Evolutionary conservation across 2,797 vertebrate genomes (phyloP).

Genomic region (Pangasius larnaudii): DNA sequence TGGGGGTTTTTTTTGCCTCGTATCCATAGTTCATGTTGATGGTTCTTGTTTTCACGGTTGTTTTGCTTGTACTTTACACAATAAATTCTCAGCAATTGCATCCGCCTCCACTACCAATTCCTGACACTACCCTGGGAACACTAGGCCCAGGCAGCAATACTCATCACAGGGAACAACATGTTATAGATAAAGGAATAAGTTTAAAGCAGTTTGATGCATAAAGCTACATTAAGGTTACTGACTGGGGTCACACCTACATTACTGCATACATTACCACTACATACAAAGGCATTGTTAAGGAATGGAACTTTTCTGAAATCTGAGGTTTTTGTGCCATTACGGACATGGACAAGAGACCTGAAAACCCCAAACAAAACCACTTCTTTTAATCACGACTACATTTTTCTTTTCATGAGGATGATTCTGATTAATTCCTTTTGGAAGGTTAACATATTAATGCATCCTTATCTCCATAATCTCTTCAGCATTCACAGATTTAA

Average conservation of each 20-base stretch:
- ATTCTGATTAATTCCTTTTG: conserved; percentile 73
- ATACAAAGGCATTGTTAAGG: background rate
- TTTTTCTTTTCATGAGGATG: conserved; percentile 62
- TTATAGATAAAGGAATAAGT: background rate
- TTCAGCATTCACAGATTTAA: conserved; percentile 75
- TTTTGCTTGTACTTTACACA: background rate
- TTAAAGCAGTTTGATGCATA: background rate
- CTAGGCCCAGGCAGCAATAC: background rate
- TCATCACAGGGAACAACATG: background rate
- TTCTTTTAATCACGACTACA: conserved; percentile 69
- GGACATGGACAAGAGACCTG: background rate
- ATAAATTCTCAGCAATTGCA: background rate
- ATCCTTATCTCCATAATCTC: conserved; percentile 73
- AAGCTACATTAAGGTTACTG: background rate
- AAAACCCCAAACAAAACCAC: conserved; percentile 58
- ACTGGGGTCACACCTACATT: background rate
- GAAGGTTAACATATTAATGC: conserved; percentile 73
- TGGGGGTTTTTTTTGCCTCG: background rate
- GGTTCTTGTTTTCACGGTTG: background rate
- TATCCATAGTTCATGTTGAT: background rate
- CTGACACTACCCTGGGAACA: background rate
- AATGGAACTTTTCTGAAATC: background rate
- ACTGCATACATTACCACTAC: background rate
- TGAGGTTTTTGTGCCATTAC: background rate
- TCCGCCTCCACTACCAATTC: background rate